A percentile compares a stretch with the other conserved stretches of the same genome.
These are phyloP conservation scores for Charaxes varanes DNA, from an alignment of 1,140 invertebrate species.

Conservation along the genomic window DNA sequence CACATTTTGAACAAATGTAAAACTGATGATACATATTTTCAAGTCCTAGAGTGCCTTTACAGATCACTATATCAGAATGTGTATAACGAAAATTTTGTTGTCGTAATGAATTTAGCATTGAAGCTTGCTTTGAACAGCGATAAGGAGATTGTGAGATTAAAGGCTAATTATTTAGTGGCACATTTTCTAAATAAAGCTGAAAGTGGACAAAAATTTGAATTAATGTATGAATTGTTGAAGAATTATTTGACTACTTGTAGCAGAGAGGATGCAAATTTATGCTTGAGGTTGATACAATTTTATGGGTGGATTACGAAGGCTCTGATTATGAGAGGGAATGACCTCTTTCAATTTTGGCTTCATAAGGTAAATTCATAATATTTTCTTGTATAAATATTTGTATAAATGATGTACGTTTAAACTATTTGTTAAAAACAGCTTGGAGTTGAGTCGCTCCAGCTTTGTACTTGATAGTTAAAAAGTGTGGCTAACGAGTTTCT, in stretches of 20 bases:
- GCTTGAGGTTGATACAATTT: slow-evolving; percentile 48
- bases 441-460: no score
- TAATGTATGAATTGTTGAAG: slow-evolving; percentile 50
- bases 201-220: slow-evolving; percentile 46
- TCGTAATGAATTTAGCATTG: slow-evolving; percentile 47
- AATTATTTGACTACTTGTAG: slow-evolving; percentile 31
- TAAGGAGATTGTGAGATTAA: slow-evolving; percentile 34
- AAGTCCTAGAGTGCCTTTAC: slow-evolving; percentile 61
- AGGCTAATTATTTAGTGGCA: slow-evolving; percentile 55
- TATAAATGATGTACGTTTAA: no score
- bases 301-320: slow-evolving; percentile 77
- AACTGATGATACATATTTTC: slow-evolving; percentile 36
- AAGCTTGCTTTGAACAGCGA: slow-evolving; percentile 38
- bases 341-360: slow-evolving; percentile 63
- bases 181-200: slow-evolving; percentile 71
- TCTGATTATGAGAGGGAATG: slow-evolving; percentile 73
- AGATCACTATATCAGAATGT: slow-evolving; percentile 43
- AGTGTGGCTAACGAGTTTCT: no score
- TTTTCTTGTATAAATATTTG: no score
- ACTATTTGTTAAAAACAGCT: no score
- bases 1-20: slow-evolving; percentile 37
- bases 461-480: no score
- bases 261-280: slow-evolving; percentile 35
- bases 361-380: slow-evolving; percentile 53
- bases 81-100: slow-evolving; percentile 36